Base-by-base conservation (phyloP, 2,797 vertebrate species). In the Tragelaphus eurycerus region DNA sequence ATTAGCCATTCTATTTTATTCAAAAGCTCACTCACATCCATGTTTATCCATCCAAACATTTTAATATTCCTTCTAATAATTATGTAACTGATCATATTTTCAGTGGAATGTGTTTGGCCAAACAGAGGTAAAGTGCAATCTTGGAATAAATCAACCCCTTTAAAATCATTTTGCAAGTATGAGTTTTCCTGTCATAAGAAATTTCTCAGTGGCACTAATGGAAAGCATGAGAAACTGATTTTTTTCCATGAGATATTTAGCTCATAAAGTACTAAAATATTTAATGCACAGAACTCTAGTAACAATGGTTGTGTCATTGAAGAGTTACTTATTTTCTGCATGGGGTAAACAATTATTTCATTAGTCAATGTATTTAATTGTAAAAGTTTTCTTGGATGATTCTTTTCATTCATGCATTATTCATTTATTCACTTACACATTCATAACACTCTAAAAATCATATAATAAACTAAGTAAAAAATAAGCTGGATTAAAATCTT, bases 321-420 rank as follows among this genome's bases (percentile, higher is more conserved):
- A 54, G 2, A 25, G 97, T 71, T 89, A 90, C 38, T 90, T 96
- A 95, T 87, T 93, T 96, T 94, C 43, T 50, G 86, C 29, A 23
- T 46, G 90, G 23, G 92, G 93, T 93, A 92, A 93, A 94, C 96
- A 97, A 29, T 34, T 50, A 7, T 21, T 82, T 87, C 34, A n/a
- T 46, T 59, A 90, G 94, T 95, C 79, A 93, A 96, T 52, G 91
- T 29, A 90, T 86, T 95, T 96, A 21, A 90, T 95, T 74, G 21
- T 71, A 62, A 95, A 97, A 21, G 19, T 74, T 98, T 88, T 90
- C 25, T 50, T 79, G 90, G 92, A 95, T 89, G 57, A 43, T 54
- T 84, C 43, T 89, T 97, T 82, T 94, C 92, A 93, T 96, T 97
- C 8, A 97, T 93, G 43, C 89, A 71, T 98, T 93, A 88, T 79